Base-by-base conservation (phyloP, 2,113 vertebrate genomes). In the Chloropsis hardwickii region DNA sequence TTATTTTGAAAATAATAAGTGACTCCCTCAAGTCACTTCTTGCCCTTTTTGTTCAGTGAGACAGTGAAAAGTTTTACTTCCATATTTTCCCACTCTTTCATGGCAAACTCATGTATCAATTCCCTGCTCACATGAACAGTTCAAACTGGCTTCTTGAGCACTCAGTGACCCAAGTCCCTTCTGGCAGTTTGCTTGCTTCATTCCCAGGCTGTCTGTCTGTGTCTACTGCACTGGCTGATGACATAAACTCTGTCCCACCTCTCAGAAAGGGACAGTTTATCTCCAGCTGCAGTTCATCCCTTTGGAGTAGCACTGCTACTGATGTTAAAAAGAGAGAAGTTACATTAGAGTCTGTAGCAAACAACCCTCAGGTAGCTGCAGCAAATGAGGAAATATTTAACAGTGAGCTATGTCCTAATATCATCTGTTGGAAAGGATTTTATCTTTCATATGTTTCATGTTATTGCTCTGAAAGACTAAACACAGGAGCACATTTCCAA, bases 1-100 rank as follows among this genome's bases (percentile, higher is more conserved):
- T 56, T 92, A 56, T 94, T 94, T 71, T 82, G 57, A 79, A 97
- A 94, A 85, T 45, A 85, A 33, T 40, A 50, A 83, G 31, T 37
- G 37, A 62, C 9, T 89, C 33, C 70, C 77, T 79, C 2, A 6
- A n/a, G 61, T 74, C 16, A 66, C 37, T 82, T 81, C 60, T 76
- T 82, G 66, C 48, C 57, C 70, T 70, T 50, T 76, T 60, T 88
- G 29, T 66, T 80, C 31, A 60, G 39, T 22, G 58, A 83, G 29
- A 47, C 12, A 78, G 23, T 58, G 54, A 78, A 62, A 90, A 70
- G 33, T 90, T 86, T 83, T 73, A 31, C 9, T 76, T 90, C 57
- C 7, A 4, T 45, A 23, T 84, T 90, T 92, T 82, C 40, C 73
- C 33, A 33, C 23, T 65, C 50, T 88, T 80, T 86, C 51, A 61